Base-by-base conservation (phyloP, 1,140 invertebrate genomes). In the Trichonephila inaurata region DNA sequence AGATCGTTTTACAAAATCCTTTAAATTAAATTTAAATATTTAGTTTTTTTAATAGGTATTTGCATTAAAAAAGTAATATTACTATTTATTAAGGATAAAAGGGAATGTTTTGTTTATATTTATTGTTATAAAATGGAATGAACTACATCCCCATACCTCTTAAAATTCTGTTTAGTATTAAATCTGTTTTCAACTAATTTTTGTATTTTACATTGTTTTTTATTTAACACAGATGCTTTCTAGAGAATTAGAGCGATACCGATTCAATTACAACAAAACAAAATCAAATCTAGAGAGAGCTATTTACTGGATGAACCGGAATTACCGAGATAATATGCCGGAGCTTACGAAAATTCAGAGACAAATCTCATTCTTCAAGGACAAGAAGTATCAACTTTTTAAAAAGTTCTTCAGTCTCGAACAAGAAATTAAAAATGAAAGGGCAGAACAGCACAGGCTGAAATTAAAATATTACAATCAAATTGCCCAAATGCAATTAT, bases 311-410 rank as follows among this genome's bases (percentile, higher is more conserved):
- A 93, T 93, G 85, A 72, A 89, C 10, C 44, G 86, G 19, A 86
- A 93, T 24, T 93, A 93, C 33, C 44, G 60, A 62, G 92, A 93
- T 7, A 88, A 93, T 60, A 93, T 93, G 92, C 92, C 92, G 19
- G 33, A 82, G 62, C 66, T 88, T 14, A 93, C 92, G 2, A 89
- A 89, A 82, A 87, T 64, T 21, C 85, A 93, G 28, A 81, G 86
- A 28, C 10, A 93, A 51, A 44, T 93, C 19, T 6, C 66, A 8
- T 61, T 19, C 33, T 19, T 81, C 14, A 58, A 28, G 21, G 51
- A 82, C 33, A 61, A 40, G 28, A 93, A 89, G 28, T 18, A 16
- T 5, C 12, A 5, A 4, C 33, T 93, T 16, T 44, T n/a, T 6
- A 62, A 88, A 64, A 69, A 89, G 10, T 69, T 93, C 18, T 21